A percentile compares a stretch with the other conserved stretches of the same genome.
phyloP scores from a whole-genome alignment of 1,140 invertebrate genomes.

The Tachypleus tridentatus region DNA sequence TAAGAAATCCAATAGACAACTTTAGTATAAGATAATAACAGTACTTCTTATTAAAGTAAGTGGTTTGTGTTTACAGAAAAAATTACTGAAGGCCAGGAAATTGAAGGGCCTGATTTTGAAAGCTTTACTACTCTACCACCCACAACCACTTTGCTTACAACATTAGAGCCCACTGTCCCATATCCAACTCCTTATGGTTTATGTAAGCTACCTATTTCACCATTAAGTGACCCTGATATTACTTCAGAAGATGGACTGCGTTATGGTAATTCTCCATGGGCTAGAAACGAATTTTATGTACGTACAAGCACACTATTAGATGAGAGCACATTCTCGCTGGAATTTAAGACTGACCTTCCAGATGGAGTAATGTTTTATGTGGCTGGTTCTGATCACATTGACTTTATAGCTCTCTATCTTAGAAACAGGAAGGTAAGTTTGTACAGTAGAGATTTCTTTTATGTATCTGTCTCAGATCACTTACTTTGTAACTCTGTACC shows the following conservation, averaged over 20 bases:
- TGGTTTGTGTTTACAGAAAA: no score
- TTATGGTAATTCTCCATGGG: slow-evolving; percentile 15
- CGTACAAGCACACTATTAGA: slow-evolving; percentile 45
- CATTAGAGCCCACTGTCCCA: background rate
- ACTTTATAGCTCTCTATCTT: slow-evolving; percentile 71
- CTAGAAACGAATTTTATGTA: slow-evolving; percentile 51
- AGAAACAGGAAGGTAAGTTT: slow-evolving; percentile 56
- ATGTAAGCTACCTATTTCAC: slow-evolving; percentile 17
- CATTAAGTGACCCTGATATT: slow-evolving; percentile 7
- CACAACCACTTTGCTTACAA: no score
- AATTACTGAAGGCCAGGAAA: no score
- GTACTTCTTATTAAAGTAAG: no score
- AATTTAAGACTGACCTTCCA: slow-evolving; percentile 60
- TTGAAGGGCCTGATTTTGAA: no score
- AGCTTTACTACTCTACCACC: no score
- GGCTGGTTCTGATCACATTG: slow-evolving; percentile 47
- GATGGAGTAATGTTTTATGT: slow-evolving; percentile 81
- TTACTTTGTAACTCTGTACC: slow-evolving; percentile 67
- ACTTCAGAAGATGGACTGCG: slow-evolving; percentile 15
- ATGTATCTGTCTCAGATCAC: slow-evolving; percentile 51
- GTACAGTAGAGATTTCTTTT: slow-evolving; percentile 69
- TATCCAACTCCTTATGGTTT: slow-evolving; percentile 16
- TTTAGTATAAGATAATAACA: no score
- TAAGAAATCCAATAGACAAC: no score
- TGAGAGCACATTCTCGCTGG: slow-evolving; percentile 54